Percentiles rank a stretch among this genome's conserved stretches.
Conservation (phyloP, 2,797 vertebrate species). For the Pangasius macronema region DNA sequence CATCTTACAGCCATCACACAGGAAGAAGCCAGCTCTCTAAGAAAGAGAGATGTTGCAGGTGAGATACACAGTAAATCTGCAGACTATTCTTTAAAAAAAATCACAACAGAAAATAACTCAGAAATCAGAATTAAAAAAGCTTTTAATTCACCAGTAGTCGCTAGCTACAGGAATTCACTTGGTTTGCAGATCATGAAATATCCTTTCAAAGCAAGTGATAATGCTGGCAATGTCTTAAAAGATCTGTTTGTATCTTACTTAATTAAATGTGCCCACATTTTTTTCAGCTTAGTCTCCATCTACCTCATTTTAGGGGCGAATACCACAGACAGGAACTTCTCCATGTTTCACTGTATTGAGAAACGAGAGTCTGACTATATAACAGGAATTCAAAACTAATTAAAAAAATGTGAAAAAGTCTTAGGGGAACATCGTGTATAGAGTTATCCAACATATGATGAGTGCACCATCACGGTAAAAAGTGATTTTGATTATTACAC, state of each 20-base stretch:
- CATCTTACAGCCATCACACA: slow-evolving; percentile 92
- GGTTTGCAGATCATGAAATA: background rate
- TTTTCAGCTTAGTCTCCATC: background rate
- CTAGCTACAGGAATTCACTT: background rate
- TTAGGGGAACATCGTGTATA: background rate
- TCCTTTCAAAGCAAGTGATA: background rate
- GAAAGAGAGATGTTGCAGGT: slow-evolving; percentile 89
- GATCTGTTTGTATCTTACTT: background rate
- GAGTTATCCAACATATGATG: background rate
- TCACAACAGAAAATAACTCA: background rate
- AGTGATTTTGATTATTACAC: background rate
- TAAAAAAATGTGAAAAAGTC: too few relatives aligned
- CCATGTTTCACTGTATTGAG: background rate
- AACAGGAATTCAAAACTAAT: background rate
- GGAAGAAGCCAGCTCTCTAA: slow-evolving; percentile 87
- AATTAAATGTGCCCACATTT: background rate
- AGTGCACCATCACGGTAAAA: background rate
- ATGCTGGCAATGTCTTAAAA: background rate
- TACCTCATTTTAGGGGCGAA: background rate
- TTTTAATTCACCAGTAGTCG: background rate
- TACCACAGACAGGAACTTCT: background rate
- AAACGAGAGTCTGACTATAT: background rate
- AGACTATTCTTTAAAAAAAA: background rate
- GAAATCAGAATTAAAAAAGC: background rate
- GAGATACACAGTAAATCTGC: slow-evolving; percentile 27